phyloP scores from a whole-genome alignment of 2,888 invertebrate genomes.

The Mesorhabditis spiculigera region DNA sequence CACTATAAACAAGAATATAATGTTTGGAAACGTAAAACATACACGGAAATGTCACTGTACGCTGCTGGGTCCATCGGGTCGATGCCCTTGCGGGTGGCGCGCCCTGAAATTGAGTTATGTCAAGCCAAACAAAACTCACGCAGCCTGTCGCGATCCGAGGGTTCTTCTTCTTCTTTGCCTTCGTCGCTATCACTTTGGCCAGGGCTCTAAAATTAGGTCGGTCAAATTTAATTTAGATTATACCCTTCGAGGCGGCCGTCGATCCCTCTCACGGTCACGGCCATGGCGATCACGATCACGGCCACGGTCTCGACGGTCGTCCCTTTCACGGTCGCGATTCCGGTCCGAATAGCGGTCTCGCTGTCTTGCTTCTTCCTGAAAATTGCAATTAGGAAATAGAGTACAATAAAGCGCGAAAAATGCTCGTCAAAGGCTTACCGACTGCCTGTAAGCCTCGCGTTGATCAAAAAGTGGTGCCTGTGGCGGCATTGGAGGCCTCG shows the following conservation, averaged over 20 bases:
- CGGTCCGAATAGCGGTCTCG: constrained; percentile 8
- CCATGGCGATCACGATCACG: constrained; percentile 7
- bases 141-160: constrained; percentile 41
- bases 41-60: constrained; percentile 60
- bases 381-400: constrained; percentile 3
- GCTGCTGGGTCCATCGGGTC: constrained; percentile 66
- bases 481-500: not conserved
- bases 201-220: constrained; percentile 3
- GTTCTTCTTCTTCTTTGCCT: constrained; percentile 22
- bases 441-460: not conserved
- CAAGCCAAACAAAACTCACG: constrained; percentile 24
- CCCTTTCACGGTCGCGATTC: constrained; percentile 7
- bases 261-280: constrained; percentile 18
- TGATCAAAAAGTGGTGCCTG: not conserved
- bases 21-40: constrained; percentile 13
- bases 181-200: constrained; percentile 15
- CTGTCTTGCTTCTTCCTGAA: constrained; percentile 8
- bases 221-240: not conserved
- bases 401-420: not conserved
- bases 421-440: not conserved
- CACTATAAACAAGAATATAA: constrained; percentile 64
- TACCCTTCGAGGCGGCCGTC: constrained; percentile 13
- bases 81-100: constrained; percentile 51
- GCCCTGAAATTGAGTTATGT: constrained; percentile 25
- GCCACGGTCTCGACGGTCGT: not conserved